These are phyloP conservation scores for Lasioglossum villosulum DNA, from an alignment of 2,888 invertebrate species.

Conservation along the genomic window DNA sequence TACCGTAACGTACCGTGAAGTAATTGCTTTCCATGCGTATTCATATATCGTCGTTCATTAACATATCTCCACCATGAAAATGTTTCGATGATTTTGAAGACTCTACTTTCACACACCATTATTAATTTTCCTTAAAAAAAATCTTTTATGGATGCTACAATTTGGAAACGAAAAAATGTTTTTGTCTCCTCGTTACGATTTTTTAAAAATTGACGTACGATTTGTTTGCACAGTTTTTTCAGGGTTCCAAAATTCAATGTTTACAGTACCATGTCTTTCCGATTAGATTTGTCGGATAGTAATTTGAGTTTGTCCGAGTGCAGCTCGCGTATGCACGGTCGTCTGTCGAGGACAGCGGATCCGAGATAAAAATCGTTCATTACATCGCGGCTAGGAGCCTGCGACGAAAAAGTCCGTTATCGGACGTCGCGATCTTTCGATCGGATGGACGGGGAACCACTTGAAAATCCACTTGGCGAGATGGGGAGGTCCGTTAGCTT, in stretches of 20 bases:
- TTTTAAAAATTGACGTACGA: not conserved
- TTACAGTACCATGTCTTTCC: not conserved
- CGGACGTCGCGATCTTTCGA: slow-evolving; percentile 48
- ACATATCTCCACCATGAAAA: too few relatives aligned
- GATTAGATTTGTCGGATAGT: slow-evolving; percentile 1
- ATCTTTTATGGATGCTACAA: too few relatives aligned
- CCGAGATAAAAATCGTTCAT: slow-evolving; percentile 54
- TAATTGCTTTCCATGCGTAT: not conserved
- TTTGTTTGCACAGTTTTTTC: not conserved
- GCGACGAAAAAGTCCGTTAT: slow-evolving; percentile 32
- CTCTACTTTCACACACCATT: too few relatives aligned
- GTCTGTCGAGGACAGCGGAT: slow-evolving; percentile 21
- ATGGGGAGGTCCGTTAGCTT: slow-evolving; percentile 41
- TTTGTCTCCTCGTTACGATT: too few relatives aligned
- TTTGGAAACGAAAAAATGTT: too few relatives aligned
- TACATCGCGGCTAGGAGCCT: slow-evolving; percentile 17
- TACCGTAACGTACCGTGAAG: not conserved
- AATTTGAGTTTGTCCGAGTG: not conserved
- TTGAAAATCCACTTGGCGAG: slow-evolving; percentile 64
- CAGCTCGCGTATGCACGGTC: not conserved
- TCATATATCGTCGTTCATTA: not conserved
- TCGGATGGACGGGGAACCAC: slow-evolving; percentile 60
- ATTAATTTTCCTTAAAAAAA: too few relatives aligned
- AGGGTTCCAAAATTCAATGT: not conserved
- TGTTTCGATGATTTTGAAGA: too few relatives aligned